Conservation (phyloP, 2,888 invertebrate species). For the Nephrotoma flavescens region DNA sequence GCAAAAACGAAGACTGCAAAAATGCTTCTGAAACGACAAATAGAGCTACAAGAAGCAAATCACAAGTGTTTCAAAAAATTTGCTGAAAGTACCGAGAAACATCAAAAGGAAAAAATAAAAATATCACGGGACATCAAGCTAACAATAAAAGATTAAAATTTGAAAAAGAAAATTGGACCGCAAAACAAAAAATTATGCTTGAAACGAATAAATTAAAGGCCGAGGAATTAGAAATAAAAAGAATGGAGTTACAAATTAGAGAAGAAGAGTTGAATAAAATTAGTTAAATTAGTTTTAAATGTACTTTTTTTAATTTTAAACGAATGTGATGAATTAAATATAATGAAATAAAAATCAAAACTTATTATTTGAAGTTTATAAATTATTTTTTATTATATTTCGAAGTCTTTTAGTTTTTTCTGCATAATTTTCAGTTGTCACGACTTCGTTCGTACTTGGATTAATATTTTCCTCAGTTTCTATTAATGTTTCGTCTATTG, state of each 20-base stretch:
- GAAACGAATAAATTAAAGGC: background rate
- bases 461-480: too few species aligned
- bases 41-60: background rate
- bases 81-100: background rate
- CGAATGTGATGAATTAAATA: background rate
- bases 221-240: background rate
- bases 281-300: background rate
- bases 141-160: background rate
- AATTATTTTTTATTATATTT: background rate
- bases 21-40: background rate
- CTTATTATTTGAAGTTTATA: background rate
- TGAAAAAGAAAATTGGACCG: background rate
- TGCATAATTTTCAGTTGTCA: background rate
- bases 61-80: background rate
- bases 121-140: background rate
- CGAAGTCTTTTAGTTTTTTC: background rate
- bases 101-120: background rate
- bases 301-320: background rate
- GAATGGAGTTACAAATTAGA: background rate
- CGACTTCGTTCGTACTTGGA: too few species aligned
- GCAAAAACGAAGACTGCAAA: background rate
- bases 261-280: background rate
- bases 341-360: background rate
- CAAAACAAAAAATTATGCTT: background rate
- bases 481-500: too few species aligned